Percentiles rank a stretch among this genome's conserved stretches.
Evolutionary conservation across 2,113 vertebrate genomes (phyloP).

Genomic region (Xiphias gladius): DNA sequence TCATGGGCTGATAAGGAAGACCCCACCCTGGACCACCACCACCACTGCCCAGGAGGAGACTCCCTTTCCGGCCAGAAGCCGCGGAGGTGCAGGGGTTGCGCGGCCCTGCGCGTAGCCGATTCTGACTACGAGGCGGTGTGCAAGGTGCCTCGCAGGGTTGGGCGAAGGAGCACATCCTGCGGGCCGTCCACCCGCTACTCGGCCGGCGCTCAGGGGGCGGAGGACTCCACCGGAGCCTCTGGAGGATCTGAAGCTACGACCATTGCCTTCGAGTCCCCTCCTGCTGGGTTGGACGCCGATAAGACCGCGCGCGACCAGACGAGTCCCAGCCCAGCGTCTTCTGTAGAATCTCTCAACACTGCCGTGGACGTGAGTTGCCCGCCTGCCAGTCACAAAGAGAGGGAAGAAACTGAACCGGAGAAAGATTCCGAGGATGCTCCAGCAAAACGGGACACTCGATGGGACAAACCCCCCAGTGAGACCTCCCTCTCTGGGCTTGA

Average conservation of each 20-base stretch:
- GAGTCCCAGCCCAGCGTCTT: slow-evolving; percentile 82
- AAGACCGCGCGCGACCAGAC: slow-evolving; percentile 80
- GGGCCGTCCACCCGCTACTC: slow-evolving; percentile 88
- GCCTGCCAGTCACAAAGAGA: slow-evolving; percentile 43
- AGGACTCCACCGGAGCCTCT: slow-evolving; percentile 62
- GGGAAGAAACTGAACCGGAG: slow-evolving; percentile 65
- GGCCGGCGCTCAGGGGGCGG: slow-evolving; percentile 47
- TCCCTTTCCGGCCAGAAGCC: slow-evolving; percentile 68
- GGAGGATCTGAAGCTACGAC: slow-evolving; percentile 56
- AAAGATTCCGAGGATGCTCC: slow-evolving; percentile 64
- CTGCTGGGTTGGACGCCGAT: slow-evolving; percentile 53
- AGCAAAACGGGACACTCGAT: slow-evolving; percentile 58
- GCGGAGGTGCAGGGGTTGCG: slow-evolving; percentile 90
- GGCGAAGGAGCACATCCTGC: slow-evolving; percentile 87
- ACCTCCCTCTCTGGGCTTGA: slow-evolving; percentile 79
- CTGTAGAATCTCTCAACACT: slow-evolving; percentile 89
- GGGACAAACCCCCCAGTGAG: slow-evolving; percentile 64
- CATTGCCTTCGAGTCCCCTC: slow-evolving; percentile 41
- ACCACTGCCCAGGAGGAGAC: slow-evolving; percentile 82
- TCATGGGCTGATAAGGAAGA: slow-evolving; percentile 93
- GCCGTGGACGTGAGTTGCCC: slow-evolving; percentile 76
- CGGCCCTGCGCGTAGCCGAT: slow-evolving; percentile 89
- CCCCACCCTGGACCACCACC: slow-evolving; percentile 74
- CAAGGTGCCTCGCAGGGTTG: slow-evolving; percentile 89
- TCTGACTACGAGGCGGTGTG: slow-evolving; percentile 95